Evolutionary conservation across 2,797 vertebrate genomes (phyloP).

Genomic region (Molossus alvarezi): DNA sequence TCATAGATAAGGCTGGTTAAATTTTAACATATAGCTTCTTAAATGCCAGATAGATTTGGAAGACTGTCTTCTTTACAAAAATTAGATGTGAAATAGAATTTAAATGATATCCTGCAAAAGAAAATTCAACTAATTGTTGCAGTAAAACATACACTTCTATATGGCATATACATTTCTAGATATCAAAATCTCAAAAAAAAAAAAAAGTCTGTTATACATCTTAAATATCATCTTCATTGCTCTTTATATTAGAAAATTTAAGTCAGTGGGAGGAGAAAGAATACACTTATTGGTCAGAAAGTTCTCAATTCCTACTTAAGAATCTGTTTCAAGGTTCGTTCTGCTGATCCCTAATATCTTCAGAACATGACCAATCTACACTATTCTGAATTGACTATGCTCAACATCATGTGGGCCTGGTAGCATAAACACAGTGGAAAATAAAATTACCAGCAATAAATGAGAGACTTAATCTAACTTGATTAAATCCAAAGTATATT

Average conservation of each 20-base stretch:
- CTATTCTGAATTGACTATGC: not conserved
- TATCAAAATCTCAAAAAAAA: conserved; percentile 42
- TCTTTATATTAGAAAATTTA: conserved; percentile 31
- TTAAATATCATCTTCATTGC: not conserved
- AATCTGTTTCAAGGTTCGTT: not conserved
- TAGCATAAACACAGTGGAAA: not conserved
- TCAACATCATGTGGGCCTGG: not conserved
- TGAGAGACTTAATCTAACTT: not conserved
- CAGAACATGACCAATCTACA: not conserved
- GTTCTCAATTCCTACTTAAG: conserved; percentile 5
- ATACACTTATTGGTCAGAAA: not conserved
- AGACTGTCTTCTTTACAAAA: not conserved
- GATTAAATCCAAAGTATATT: not conserved
- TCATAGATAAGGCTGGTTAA: not conserved
- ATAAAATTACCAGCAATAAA: conserved; percentile 12
- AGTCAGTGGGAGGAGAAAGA: not conserved
- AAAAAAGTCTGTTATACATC: not conserved
- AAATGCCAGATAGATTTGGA: not conserved
- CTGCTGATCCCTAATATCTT: not conserved
- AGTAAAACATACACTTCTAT: not conserved
- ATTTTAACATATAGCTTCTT: conserved; percentile 14
- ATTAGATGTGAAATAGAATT: not conserved
- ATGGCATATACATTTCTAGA: not conserved
- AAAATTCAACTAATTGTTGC: not conserved
- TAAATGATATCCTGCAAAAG: not conserved